These are phyloP conservation scores for Fratercula arctica DNA, from an alignment of 2,797 vertebrate genomes.

Conservation along the genomic window DNA sequence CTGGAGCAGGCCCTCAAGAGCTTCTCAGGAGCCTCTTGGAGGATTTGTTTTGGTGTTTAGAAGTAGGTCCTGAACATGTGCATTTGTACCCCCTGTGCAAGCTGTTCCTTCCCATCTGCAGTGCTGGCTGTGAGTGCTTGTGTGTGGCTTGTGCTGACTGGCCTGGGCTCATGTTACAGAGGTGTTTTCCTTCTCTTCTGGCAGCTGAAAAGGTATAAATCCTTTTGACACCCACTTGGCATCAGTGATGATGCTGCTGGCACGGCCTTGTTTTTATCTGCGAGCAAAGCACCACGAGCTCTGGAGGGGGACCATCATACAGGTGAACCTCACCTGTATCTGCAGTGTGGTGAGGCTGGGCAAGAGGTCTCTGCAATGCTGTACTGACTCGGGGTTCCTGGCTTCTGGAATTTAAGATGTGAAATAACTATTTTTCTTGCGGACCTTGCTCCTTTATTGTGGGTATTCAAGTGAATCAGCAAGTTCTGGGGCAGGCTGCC, in stretches of 20 bases:
- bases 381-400: fast-evolving
- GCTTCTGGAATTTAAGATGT: neutral
- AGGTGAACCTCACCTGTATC: neutral
- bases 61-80: fast-evolving
- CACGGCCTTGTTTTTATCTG: neutral
- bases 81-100: fast-evolving
- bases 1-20: neutral
- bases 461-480: neutral
- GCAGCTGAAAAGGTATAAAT: neutral
- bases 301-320: neutral
- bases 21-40: neutral
- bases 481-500: fast-evolving
- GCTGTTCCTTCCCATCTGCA: neutral
- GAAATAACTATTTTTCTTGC: neutral
- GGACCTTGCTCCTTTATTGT: neutral
- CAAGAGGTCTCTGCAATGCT: neutral
- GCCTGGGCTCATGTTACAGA: neutral
- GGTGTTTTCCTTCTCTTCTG: neutral
- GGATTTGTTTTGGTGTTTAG: neutral
- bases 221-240: neutral
- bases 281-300: neutral
- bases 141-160: neutral
- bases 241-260: fast-evolving
- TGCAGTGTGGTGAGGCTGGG: fast-evolving
- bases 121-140: fast-evolving